Evolutionary conservation across 2,113 vertebrate genomes (phyloP), one percentile per base, ranked within the genome.

Genomic region (Alligator mississippiensis): DNA sequence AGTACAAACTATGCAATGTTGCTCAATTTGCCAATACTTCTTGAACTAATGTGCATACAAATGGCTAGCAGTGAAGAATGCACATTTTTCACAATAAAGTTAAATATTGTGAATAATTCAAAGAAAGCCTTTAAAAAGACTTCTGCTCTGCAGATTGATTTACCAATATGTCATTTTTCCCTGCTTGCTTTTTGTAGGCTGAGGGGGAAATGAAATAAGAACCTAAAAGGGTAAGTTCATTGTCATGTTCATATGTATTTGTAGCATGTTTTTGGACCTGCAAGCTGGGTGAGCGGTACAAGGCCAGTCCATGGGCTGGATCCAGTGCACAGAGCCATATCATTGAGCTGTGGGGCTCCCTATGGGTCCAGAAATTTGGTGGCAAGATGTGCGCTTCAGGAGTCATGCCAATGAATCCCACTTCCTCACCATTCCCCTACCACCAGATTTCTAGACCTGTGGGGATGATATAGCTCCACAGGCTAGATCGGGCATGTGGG

Each of bases 141-240:
- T 38, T 77, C 87, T 90, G 85, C 18, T 64, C 27, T 66, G 7
- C 11, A 66, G 70, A 88, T 47, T 80, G 68, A 21, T 80, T 68
- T 70, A 80, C 4, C 60, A 90, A 80, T 7, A n/a, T 0, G 0
- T 1, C 19, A 5, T 24, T 74, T 17, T 57, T 47, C 7, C 79
- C 17, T 81, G 24, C 62, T 87, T 85, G 22, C 47, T 89, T 47
- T 9, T 47, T 47, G 47, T 47, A 47, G 27, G 4, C 76, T 92
- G 6, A 77, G 9, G 11, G 94, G 76, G 77, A 85, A 76, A 1
- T 4, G 2, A 77, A 74, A 84, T 24, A 11, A 2, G 3, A 75
- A 89, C 85, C 61, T 1, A 27, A 58, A 77, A 18, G 4, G 8
- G 11, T 57, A 64, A 38, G 7, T n/a, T 90, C 54, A 82, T 19